A percentile compares a stretch with the other conserved stretches of the same genome.
Evolutionary conservation across 2,113 vertebrate species (phyloP).

Genomic region (Xenus cinereus): DNA sequence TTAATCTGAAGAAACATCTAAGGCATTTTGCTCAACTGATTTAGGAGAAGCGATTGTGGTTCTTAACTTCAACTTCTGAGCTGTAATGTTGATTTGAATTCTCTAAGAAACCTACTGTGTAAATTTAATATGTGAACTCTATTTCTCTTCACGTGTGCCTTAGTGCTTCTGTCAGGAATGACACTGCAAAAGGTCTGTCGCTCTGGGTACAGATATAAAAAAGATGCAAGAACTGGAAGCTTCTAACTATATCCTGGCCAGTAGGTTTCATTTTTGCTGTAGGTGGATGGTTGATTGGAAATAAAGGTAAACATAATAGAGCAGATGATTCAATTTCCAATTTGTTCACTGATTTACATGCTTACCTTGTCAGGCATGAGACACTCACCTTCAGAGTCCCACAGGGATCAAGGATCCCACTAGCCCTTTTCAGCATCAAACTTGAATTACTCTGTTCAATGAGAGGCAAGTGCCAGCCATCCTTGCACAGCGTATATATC

Average conservation of each 20-base stretch:
- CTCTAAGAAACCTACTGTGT: background rate
- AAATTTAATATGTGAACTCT: background rate
- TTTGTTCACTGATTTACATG: background rate
- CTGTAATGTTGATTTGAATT: background rate
- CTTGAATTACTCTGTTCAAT: background rate
- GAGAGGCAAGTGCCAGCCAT: background rate
- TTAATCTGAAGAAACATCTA: background rate
- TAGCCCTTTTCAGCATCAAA: background rate
- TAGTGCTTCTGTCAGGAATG: background rate
- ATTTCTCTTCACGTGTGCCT: background rate
- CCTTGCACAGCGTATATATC: background rate
- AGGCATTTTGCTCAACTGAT: background rate
- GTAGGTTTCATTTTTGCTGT: background rate
- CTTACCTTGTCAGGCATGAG: background rate
- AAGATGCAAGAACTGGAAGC: background rate
- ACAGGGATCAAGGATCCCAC: background rate
- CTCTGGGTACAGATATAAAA: background rate
- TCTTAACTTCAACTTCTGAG: background rate
- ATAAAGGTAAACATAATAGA: background rate
- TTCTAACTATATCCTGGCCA: background rate
- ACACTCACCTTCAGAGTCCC: background rate
- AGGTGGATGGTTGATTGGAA: background rate
- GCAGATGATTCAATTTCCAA: background rate
- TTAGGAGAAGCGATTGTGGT: background rate
- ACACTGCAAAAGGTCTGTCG: background rate